Evolutionary conservation across 2,797 vertebrate genomes (phyloP).

Genomic region (Odontamblyopus rebecca): DNA sequence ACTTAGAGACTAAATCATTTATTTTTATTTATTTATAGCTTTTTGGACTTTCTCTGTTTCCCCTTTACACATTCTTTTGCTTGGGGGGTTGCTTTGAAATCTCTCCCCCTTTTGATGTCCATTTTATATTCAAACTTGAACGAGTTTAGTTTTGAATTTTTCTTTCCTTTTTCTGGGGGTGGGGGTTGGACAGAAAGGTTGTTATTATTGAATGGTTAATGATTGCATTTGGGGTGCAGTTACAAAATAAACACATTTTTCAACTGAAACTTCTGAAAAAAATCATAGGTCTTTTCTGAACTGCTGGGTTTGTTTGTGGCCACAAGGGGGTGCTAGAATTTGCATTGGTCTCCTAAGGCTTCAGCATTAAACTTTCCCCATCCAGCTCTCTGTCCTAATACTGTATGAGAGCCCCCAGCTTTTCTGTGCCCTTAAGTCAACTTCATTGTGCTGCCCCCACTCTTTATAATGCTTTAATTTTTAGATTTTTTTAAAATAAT

Average conservation of each 20-base stretch:
- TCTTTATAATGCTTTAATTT: slow-evolving; percentile 82
- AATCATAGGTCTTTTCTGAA: slow-evolving; percentile 19
- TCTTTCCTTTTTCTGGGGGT: slow-evolving; percentile 23
- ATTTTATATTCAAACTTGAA: slow-evolving; percentile 77
- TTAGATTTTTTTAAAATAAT: slow-evolving; percentile 80
- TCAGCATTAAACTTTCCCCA: neutral
- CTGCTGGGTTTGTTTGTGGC: slow-evolving; percentile 48
- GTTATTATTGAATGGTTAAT: slow-evolving; percentile 43
- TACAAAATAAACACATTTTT: slow-evolving; percentile 24
- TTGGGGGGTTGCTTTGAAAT: slow-evolving; percentile 62
- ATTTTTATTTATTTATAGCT: slow-evolving; percentile 80
- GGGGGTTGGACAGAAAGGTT: slow-evolving; percentile 30
- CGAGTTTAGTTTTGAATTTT: slow-evolving; percentile 59
- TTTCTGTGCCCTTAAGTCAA: slow-evolving; percentile 38
- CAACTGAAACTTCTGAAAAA: slow-evolving; percentile 5
- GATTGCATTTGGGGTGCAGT: slow-evolving; percentile 41
- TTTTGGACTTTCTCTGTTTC: slow-evolving; percentile 54
- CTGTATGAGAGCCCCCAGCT: slow-evolving; percentile 34
- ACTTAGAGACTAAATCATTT: slow-evolving; percentile 65
- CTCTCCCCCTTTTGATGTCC: slow-evolving; percentile 68
- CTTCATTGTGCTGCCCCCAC: slow-evolving; percentile 53
- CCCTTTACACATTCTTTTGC: slow-evolving; percentile 36
- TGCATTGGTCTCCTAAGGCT: neutral
- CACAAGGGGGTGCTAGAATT: slow-evolving; percentile 53
- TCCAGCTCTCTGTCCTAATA: slow-evolving; percentile 27